phyloP scores from a whole-genome alignment of 2,113 vertebrate species.

The Artemisiospiza belli region DNA sequence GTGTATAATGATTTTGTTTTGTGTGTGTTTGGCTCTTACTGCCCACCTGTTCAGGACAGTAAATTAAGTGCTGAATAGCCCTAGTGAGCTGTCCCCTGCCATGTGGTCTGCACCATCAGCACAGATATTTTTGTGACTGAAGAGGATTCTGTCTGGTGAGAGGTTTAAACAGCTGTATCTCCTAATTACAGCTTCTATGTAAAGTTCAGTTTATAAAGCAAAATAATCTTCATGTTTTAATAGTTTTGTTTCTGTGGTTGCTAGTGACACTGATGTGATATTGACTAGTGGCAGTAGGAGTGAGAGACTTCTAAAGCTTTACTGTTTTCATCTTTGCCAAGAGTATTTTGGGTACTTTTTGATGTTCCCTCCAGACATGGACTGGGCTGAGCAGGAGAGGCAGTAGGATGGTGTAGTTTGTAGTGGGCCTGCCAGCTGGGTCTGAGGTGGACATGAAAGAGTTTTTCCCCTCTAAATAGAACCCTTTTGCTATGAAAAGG shows the following conservation, averaged over 20 bases:
- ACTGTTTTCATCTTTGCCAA: background rate
- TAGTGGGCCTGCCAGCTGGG: background rate
- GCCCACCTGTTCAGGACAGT: slow-evolving; percentile 67
- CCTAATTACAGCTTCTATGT: background rate
- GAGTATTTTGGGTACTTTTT: background rate
- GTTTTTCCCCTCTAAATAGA: background rate
- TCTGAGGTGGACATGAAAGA: background rate
- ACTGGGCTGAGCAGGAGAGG: background rate
- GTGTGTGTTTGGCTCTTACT: background rate
- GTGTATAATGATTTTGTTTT: background rate
- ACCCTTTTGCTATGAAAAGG: background rate
- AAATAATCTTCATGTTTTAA: background rate
- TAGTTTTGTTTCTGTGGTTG: background rate
- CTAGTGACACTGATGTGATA: background rate
- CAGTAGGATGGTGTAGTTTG: background rate
- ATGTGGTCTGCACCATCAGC: background rate
- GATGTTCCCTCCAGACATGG: background rate
- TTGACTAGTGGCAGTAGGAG: background rate
- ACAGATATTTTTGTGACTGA: background rate
- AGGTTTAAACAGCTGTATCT: slow-evolving; percentile 14
- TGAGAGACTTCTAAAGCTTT: background rate
- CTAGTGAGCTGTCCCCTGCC: background rate
- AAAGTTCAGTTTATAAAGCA: background rate
- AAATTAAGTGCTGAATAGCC: slow-evolving; percentile 21
- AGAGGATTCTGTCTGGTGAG: background rate